Conservation (phyloP, 2,797 vertebrate species). For the Apodemus agrarius region DNA sequence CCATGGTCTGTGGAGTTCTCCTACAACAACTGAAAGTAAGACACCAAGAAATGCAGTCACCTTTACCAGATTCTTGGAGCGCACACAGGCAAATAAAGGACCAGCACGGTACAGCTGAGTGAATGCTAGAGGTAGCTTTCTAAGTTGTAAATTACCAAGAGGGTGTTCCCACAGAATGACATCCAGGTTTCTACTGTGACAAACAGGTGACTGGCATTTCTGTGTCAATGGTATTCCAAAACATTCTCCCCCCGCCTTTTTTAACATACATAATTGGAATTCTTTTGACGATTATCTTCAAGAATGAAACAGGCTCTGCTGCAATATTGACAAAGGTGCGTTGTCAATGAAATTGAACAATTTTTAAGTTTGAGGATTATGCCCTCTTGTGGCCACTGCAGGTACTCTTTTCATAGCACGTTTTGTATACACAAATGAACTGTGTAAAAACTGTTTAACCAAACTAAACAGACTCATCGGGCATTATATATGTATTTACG, state of each 20-base stretch:
- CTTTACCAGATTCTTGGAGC: background rate
- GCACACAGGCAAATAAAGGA: background rate
- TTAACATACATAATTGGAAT: background rate
- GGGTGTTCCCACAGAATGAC: accelerated
- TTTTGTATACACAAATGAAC: background rate
- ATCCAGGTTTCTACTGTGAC: background rate
- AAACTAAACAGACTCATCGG: background rate
- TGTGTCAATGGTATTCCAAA: background rate
- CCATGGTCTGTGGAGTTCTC: no score
- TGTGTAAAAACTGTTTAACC: no score
- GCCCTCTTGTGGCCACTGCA: conserved; percentile 64
- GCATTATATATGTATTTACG: background rate
- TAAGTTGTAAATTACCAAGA: background rate
- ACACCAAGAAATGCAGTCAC: background rate
- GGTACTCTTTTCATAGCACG: background rate
- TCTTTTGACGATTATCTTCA: background rate
- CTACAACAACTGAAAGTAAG: background rate
- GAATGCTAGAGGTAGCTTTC: background rate
- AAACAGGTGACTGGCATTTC: background rate
- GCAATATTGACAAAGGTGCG: background rate
- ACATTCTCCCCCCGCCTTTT: background rate
- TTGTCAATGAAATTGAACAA: background rate
- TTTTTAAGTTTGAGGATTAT: conserved; percentile 63
- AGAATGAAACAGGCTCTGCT: background rate
- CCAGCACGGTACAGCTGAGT: background rate